Evolutionary conservation across 2,888 invertebrate species (phyloP).

Genomic region (Ischnus inquisitorius): DNA sequence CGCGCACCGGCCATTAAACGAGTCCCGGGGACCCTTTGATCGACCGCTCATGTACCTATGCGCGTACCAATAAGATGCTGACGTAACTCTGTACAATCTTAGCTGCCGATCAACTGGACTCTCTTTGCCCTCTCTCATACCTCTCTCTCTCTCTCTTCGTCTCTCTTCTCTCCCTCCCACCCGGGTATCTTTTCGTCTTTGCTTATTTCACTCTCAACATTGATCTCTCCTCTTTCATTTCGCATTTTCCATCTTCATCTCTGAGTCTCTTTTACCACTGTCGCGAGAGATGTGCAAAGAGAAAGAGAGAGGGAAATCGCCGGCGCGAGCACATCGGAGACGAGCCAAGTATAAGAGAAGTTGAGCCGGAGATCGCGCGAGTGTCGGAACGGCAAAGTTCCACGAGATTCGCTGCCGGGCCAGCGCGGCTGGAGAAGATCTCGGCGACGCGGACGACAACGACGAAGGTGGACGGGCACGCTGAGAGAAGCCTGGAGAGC

Average conservation of each 20-base stretch:
- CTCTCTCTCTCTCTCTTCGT: slow-evolving; percentile 37
- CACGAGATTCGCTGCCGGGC: neutral
- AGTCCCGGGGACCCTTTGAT: slow-evolving; percentile 80
- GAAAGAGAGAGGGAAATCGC: neutral
- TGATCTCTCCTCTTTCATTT: slow-evolving; percentile 31
- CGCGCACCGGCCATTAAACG: slow-evolving; percentile 78
- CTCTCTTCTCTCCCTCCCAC: slow-evolving; percentile 45
- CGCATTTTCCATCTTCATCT: slow-evolving; percentile 65
- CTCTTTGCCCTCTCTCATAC: slow-evolving; percentile 56
- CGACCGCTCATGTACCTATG: slow-evolving; percentile 80
- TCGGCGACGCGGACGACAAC: slow-evolving; percentile 53
- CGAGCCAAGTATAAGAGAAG: slow-evolving; percentile 38
- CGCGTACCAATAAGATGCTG: slow-evolving; percentile 83
- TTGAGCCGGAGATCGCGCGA: slow-evolving; percentile 54
- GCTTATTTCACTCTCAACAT: slow-evolving; percentile 54
- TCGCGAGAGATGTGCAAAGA: slow-evolving; percentile 72
- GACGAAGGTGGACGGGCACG: slow-evolving; percentile 53
- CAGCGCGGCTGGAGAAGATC: slow-evolving; percentile 67
- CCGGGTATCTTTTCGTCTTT: slow-evolving; percentile 58
- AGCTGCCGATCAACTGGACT: slow-evolving; percentile 79
- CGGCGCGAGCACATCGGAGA: neutral
- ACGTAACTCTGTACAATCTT: slow-evolving; percentile 83
- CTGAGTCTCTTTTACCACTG: slow-evolving; percentile 76
- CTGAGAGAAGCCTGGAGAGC: slow-evolving; percentile 45
- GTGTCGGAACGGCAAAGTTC: slow-evolving; percentile 48